Base-by-base conservation (phyloP, 2,113 vertebrate genomes). In the Eurystomus gularis region DNA sequence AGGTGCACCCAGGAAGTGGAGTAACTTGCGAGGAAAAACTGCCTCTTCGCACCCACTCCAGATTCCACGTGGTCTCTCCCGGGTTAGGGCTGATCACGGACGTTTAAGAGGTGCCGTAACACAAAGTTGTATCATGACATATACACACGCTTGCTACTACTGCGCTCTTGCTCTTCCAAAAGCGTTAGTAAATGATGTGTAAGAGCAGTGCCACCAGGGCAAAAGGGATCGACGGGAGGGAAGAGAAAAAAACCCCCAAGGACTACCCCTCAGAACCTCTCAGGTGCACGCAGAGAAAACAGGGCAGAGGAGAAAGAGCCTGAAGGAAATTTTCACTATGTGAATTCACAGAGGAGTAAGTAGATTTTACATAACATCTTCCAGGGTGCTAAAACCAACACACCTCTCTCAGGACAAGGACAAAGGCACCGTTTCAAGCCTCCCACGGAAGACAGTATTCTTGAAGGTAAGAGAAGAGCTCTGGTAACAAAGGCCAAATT, bases 111-210 rank as follows among this genome's bases (percentile, higher is more conserved):
- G 40, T 4, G 54, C 64, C 24, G 4, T 0, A 21, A 10, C 4
- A 31, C 37, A 37, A 16, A 28, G 3, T 0, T 7, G 9, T 0
- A 7, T 2, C 71, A 49, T 0, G 12, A 49, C 40, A 12, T 0
- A n/a, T 2, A 23, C 17, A 4, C 7, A 23, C 2, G 2, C 10
- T 20, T 64, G 21, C 93, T 9, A 8, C 26, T 16, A 4, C 55
- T 25, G 35, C 6, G 16, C 4, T 33, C 37, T 61, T 1, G 14
- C n/a, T 19, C 64, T 17, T 25, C n/a, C n/a, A 37, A 37, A 52
- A 60, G 51, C 4, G 11, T 35, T 1, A 49, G 16, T 1, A 33
- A 78, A 7, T 10, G 16, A 44, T 0, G 0, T 0, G 4, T 1
- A 51, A 70, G 21, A 88, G 44, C 0, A 44, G 57, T 6, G 42